Evolutionary conservation across 2,113 vertebrate species (phyloP), one percentile per base, ranked within the genome.

Genomic region (Oncorhynchus nerka): DNA sequence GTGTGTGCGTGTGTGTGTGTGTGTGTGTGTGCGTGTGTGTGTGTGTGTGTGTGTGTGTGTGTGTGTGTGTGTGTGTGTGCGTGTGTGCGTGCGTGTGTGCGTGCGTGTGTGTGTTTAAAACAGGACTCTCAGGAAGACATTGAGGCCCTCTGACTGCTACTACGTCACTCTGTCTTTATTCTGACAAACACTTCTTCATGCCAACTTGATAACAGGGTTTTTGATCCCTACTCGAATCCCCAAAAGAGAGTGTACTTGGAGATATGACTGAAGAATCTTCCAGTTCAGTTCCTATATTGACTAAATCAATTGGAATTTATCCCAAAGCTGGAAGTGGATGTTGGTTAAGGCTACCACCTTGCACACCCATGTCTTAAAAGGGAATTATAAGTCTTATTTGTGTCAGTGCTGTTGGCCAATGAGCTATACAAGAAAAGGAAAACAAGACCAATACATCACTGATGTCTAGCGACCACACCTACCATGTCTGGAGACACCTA

Each of bases 41-140:
- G n/a, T 34, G 32, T 34, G 32, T 34, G 32, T 39, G 34, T 7
- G 34, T 34, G 34, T 34, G 34, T 6, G 4, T 34, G 32, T 6
- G 32, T 5, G 32, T 32, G 32, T 34, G 34, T 6, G 34, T 34
- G 34, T 34, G 34, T 5, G 4, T 32, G 32, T 32, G 32, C 6
- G 32, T 34, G 32, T 6, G 32, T 34, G 32, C 6, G 32, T 34
- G 7, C 8, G 34, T 82, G 85, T 51, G 49, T 16, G 49, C 4
- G 49, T 16, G 13, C 16, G 49, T 16, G 49, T 55, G 49, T 55
- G 49, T 55, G 12, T 66, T 12, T 8, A 28, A 26, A 79, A 30
- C 75, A 77, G 70, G 76, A 77, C 78, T 85, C 83, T 71, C 68
- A 64, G 15, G 24, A 84, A 87, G 83, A 84, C 81, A 77, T 76